Evolutionary conservation across 2,113 vertebrate genomes (phyloP), one percentile per base, ranked within the genome.

Genomic region (Rynchops niger): DNA sequence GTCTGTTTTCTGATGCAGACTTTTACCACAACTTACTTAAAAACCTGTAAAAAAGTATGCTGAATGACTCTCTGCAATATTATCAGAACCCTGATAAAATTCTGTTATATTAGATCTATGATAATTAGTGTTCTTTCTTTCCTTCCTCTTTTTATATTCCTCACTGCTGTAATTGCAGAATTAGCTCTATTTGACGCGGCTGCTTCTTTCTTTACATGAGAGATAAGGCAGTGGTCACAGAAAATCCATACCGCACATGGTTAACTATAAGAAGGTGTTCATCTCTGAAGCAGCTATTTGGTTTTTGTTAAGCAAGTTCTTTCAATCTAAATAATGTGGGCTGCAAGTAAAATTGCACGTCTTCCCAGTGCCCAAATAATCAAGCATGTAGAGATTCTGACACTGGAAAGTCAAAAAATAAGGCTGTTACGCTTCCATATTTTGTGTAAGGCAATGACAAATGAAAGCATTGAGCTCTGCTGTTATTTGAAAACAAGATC

Each of bases 401-500:
- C 18, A 19, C 63, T 79, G 42, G 49, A 79, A 82, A 70, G 38
- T 66, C 70, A 47, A 47, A 45, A 76, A 88, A 53, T 79, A 72
- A 42, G 36, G 36, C 29, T 81, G 65, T 86, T 93, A 23, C 34
- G n/a, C 47, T 82, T 91, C 86, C 6, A 3, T 65, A 47, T 91
- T 86, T 91, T 88, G 23, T 76, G 27, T 36, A 79, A 89, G 53
- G 40, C 73, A 82, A 30, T 76, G 86, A 85, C 27, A 94, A 86
- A 80, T 81, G 76, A 79, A 85, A 84, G 78, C 87, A 77, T 30
- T 73, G 67, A 91, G 16, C 20, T 14, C 53, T 69, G 58, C 53
- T 92, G 56, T 82, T 92, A 73, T 87, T 89, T 85, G 66, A 82
- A 86, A 90, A 82, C 56, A 92, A 80, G 55, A 95, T 92, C 52